Base-by-base conservation (phyloP, 2,113 vertebrate species). In the Lynx canadensis region DNA sequence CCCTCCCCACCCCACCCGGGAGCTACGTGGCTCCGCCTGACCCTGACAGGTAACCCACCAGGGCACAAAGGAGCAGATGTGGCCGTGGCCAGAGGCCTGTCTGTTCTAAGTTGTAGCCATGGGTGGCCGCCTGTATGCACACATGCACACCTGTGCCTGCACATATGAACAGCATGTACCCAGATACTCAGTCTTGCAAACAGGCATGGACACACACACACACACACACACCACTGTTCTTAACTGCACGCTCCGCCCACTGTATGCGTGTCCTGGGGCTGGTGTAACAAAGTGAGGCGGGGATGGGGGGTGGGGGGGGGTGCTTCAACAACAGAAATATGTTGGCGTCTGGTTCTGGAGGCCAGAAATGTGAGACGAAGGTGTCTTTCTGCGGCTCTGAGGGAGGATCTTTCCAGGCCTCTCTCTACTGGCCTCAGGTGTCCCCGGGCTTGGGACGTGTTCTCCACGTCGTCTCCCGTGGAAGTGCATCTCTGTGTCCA, bases 221-320 rank as follows among this genome's bases (percentile, higher is more conserved):
- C n/a, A 19, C 36, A 29, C 45, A 7, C 38, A 11, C 29, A n/a
- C 57, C 71, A 10, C 18, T 33, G 63, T 85, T 31, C 74, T 73
- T 14, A 50, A 11, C 25, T 8, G n/a, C 18, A 0, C 0, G 3
- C n/a, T 31, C 1, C 5, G 15, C 55, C 29, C 33, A 36, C 4
- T 14, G 38, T 21, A 33, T 11, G 52, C 11, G 9, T 68, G 36
- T 27, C 48, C 57, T 19, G 60, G 45, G 41, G 27, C 19, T 8
- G 5, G 13, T 2, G 5, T 27, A 13, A 55, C 45, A 52, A 16
- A 66, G 63, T 25, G 25, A 41, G 12, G 33, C 1, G 33, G n/a
- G 68, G 66, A 29, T 7, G 7, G 45, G 16, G 19, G 55, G 55
- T 19, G 69, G 69, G 19, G 19, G 19, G 19, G 29, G 18, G 63